Evolutionary conservation across 2,113 vertebrate species (phyloP).

Genomic region (human): DNA sequence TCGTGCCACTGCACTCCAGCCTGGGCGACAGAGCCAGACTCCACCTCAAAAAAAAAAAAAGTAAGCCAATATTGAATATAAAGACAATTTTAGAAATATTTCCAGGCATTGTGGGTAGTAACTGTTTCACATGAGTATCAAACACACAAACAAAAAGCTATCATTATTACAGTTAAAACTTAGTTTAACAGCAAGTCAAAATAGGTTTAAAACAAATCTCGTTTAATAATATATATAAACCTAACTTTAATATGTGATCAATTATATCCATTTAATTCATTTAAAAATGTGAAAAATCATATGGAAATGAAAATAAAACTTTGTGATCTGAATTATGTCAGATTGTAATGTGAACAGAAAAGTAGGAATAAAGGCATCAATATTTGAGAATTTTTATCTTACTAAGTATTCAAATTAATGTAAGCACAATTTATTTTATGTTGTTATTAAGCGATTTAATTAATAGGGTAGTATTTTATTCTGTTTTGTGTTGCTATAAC

Average conservation of each 20-base stretch:
- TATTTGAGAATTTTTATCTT: constrained; percentile 20
- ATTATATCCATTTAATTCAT: not conserved
- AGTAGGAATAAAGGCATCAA: not conserved
- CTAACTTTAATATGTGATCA: not conserved
- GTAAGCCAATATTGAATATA: not conserved
- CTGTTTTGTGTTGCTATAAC: not conserved
- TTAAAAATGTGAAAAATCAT: not conserved
- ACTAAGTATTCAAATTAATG: not conserved
- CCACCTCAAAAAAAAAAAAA: not conserved
- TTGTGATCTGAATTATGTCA: not conserved
- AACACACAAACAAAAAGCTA: not conserved
- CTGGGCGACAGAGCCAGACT: too few species aligned
- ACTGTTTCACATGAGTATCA: not conserved
- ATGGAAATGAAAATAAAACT: constrained; percentile 42
- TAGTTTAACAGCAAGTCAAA: constrained; percentile 25
- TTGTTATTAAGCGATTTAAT: not conserved
- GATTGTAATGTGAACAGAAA: not conserved
- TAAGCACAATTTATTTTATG: not conserved
- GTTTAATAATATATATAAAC: not conserved
- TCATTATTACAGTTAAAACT: not conserved
- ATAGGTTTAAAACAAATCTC: not conserved
- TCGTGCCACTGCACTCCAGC: too few species aligned
- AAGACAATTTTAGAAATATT: not conserved
- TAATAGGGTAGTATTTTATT: not conserved
- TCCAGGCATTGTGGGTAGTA: not conserved